These are phyloP conservation scores for Microtus oregoni DNA, from an alignment of 2,113 vertebrate genomes.

Conservation along the genomic window DNA sequence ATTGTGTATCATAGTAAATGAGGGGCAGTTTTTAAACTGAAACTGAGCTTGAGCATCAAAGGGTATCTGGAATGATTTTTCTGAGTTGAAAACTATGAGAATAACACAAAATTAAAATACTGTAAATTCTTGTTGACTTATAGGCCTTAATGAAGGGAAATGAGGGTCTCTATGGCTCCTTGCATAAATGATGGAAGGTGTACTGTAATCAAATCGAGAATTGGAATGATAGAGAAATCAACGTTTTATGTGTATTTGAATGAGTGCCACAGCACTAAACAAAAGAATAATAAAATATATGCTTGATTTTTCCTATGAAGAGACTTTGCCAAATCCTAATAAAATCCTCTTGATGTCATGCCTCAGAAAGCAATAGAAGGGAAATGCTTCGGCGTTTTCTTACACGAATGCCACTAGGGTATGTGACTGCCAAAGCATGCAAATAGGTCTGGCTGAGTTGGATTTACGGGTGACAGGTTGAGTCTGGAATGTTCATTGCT, in stretches of 20 bases:
- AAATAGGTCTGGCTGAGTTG: conserved; percentile 10
- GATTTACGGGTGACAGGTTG: conserved; percentile 23
- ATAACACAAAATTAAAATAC: not conserved
- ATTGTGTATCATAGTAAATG: not conserved
- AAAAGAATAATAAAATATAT: conserved; percentile 65
- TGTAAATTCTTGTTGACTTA: not conserved
- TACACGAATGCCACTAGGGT: conserved; percentile 25
- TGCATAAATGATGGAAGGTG: conserved; percentile 10
- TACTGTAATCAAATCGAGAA: conserved; percentile 24
- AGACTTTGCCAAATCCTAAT: conserved; percentile 68
- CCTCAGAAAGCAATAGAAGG: conserved; percentile 57
- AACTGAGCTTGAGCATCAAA: not conserved
- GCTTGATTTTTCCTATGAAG: conserved; percentile 60
- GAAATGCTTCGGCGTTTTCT: conserved; percentile 65
- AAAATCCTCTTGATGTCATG: conserved; percentile 60
- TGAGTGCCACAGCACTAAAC: conserved; percentile 45
- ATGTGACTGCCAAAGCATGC: conserved; percentile 58
- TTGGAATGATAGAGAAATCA: conserved; percentile 45
- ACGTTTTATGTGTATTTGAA: conserved; percentile 48
- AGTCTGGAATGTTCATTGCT: conserved; percentile 49
- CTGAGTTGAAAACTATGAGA: not conserved
- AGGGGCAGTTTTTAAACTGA: not conserved
- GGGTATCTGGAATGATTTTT: conserved; percentile 32
- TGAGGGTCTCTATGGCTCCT: conserved; percentile 21
- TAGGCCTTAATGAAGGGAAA: conserved; percentile 14